Evolutionary conservation across 1,140 invertebrate species (phyloP).

Genomic region (Drosophila bocqueti): DNA sequence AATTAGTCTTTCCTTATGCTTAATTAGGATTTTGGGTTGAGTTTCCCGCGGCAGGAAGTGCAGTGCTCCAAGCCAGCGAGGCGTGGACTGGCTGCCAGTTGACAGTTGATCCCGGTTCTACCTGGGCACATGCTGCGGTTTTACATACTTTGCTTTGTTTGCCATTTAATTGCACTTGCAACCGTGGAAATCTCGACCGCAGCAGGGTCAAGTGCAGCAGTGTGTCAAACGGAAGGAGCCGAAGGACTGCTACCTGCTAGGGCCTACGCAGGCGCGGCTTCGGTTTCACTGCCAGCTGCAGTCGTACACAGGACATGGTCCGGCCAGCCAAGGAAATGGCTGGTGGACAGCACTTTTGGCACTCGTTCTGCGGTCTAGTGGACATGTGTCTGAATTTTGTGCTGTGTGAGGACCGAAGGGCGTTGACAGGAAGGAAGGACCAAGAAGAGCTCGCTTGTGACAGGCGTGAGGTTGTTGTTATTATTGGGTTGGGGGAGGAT

Average conservation of each 20-base stretch:
- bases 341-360: constrained; percentile 65
- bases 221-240: constrained; percentile 25
- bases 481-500: constrained; percentile 7
- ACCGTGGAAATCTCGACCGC: constrained; percentile 66
- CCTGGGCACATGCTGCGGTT: constrained; percentile 76
- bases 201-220: constrained; percentile 63
- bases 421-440: background rate
- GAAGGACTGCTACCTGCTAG: constrained; percentile 43
- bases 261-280: constrained; percentile 31
- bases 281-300: constrained; percentile 55
- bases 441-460: constrained; percentile 23
- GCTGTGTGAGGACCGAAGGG: constrained; percentile 30
- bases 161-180: constrained; percentile 67
- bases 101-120: constrained; percentile 52
- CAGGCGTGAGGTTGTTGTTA: constrained; percentile 24
- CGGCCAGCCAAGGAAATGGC: constrained; percentile 15
- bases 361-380: constrained; percentile 65
- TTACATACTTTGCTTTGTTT: constrained; percentile 32
- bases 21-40: constrained; percentile 63
- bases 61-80: constrained; percentile 35
- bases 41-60: constrained; percentile 60
- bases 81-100: constrained; percentile 23
- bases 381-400: constrained; percentile 51
- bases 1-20: constrained; percentile 74
- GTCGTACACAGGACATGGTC: constrained; percentile 31